Conservation (phyloP, 2,113 vertebrate genomes). For the Falcunculus frontatus region DNA sequence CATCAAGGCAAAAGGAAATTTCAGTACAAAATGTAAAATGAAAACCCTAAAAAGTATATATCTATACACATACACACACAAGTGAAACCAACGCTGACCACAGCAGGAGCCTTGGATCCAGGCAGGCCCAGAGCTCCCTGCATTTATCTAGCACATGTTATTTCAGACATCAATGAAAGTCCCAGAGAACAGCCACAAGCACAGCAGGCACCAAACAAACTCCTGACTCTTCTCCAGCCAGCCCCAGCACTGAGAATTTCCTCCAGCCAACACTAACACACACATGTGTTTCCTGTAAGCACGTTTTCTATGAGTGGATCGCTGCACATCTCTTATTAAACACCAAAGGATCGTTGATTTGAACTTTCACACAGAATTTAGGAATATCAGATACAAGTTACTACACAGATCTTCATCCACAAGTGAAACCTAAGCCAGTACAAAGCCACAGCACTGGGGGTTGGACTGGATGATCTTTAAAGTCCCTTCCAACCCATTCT, state of each 20-base stretch:
- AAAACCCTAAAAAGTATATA: background rate
- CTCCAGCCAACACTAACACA: background rate
- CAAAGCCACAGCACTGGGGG: background rate
- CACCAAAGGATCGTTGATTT: background rate
- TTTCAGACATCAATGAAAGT: background rate
- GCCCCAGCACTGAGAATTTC: background rate
- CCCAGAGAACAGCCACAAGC: background rate
- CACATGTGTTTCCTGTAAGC: background rate
- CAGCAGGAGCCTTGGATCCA: background rate
- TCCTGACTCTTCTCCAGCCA: background rate
- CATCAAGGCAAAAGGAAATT: background rate
- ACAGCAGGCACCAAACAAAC: background rate
- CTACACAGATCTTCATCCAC: background rate
- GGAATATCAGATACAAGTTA: background rate
- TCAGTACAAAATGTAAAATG: background rate
- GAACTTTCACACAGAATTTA: background rate
- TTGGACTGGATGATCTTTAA: background rate
- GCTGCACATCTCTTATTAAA: background rate
- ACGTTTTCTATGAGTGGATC: accelerated
- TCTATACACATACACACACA: accelerated
- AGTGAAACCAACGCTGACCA: background rate
- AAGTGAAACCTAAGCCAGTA: background rate
- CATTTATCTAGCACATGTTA: accelerated
- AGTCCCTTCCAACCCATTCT: background rate
- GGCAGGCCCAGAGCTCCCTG: background rate